Conservation (phyloP, 2,888 invertebrate species). For the Heliconius charithonia region DNA sequence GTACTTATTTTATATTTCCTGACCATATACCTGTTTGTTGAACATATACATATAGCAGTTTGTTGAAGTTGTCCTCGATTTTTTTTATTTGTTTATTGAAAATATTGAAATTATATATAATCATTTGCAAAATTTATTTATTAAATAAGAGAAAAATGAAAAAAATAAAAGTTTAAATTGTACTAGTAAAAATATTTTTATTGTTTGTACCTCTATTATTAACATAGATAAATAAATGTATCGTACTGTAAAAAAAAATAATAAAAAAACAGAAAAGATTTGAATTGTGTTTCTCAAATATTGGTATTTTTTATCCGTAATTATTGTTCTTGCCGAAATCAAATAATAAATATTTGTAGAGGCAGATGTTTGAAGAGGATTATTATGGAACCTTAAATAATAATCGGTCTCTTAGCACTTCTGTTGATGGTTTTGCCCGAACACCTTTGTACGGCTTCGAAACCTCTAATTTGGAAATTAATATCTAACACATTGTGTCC, state of each 20-base stretch:
- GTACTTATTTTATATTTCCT: conserved; percentile 28
- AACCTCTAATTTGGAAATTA: conserved; percentile 81
- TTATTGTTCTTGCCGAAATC: conserved; percentile 48
- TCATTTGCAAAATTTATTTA: too few relatives aligned
- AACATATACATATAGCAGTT: too few relatives aligned
- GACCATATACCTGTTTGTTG: too few relatives aligned
- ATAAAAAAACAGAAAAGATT: not conserved
- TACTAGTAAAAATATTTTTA: too few relatives aligned
- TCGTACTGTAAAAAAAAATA: not conserved
- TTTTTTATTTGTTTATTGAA: too few relatives aligned
- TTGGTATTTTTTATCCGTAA: conserved; percentile 20
- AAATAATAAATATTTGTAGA: conserved; percentile 80
- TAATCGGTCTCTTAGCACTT: conserved; percentile 80
- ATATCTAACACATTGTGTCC: conserved; percentile 83
- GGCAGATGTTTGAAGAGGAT: conserved; percentile 77
- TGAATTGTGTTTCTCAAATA: conserved; percentile 14
- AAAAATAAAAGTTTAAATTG: too few relatives aligned
- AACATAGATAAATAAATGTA: too few relatives aligned
- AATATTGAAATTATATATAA: too few relatives aligned
- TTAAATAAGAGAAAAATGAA: too few relatives aligned
- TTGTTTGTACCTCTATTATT: too few relatives aligned
- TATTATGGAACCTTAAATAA: conserved; percentile 76
- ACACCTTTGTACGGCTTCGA: conserved; percentile 72
- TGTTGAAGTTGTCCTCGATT: too few relatives aligned
- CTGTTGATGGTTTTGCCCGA: conserved; percentile 76